Evolutionary conservation across 2,888 invertebrate genomes (phyloP).

Genomic region (Caenorhabditis sp.): DNA sequence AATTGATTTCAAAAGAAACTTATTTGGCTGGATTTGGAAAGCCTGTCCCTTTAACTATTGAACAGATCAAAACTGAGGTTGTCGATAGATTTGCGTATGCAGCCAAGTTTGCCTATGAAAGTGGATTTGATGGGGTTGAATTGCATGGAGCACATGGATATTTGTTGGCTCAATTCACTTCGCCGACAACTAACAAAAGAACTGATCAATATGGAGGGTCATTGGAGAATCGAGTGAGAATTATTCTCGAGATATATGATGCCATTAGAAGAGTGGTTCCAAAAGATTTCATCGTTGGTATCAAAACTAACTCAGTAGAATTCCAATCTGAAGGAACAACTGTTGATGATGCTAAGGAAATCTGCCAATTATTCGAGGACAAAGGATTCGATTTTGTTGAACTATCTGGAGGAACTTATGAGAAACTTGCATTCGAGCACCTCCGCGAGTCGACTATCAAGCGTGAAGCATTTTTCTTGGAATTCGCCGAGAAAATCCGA

Average conservation of each 20-base stretch:
- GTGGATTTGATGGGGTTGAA: slow-evolving; percentile 60
- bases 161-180: slow-evolving; percentile 59
- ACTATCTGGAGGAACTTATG: slow-evolving; percentile 61
- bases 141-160: slow-evolving; percentile 63
- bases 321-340: slow-evolving; percentile 57
- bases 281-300: slow-evolving; percentile 55
- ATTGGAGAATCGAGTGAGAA: slow-evolving; percentile 49
- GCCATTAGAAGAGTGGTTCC: slow-evolving; percentile 54
- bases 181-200: slow-evolving; percentile 61
- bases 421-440: slow-evolving; percentile 50
- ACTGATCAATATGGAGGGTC: slow-evolving; percentile 60
- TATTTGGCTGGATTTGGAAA: slow-evolving; percentile 42
- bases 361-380: slow-evolving; percentile 25
- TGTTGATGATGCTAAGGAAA: slow-evolving; percentile 47
- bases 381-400: slow-evolving; percentile 62
- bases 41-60: slow-evolving; percentile 47
- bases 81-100: slow-evolving; percentile 47
- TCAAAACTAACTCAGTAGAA: slow-evolving; percentile 62
- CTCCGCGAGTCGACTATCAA: slow-evolving; percentile 55
- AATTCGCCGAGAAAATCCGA: slow-evolving; percentile 46
- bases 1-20: slow-evolving; percentile 10
- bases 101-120: slow-evolving; percentile 37
- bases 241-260: slow-evolving; percentile 56
- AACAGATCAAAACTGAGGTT: slow-evolving; percentile 57
- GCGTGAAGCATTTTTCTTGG: slow-evolving; percentile 60